These are phyloP conservation scores for Blera fallax DNA, from an alignment of 2,888 invertebrate species.

Conservation along the genomic window DNA sequence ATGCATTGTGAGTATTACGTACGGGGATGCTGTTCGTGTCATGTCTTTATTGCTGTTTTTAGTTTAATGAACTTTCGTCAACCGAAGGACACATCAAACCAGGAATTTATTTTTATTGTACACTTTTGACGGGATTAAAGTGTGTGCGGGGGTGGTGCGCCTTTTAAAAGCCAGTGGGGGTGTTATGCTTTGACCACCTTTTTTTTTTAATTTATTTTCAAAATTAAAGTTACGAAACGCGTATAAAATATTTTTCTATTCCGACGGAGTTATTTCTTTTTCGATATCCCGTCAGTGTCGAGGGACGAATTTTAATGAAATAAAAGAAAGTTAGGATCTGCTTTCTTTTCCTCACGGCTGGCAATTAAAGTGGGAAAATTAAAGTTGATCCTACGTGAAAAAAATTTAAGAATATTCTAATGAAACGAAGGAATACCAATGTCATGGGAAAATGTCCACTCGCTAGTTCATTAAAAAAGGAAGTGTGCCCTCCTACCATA, in stretches of 20 bases:
- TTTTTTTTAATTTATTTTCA: not conserved
- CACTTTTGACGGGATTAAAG: not conserved
- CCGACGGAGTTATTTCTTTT: not conserved
- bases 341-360: not conserved
- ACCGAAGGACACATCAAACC: slow-evolving; percentile 28
- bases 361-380: not conserved
- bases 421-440: not conserved
- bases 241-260: too few species aligned
- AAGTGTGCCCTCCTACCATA: too few species aligned
- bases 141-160: not conserved
- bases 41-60: slow-evolving; percentile 17
- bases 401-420: not conserved
- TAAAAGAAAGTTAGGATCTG: not conserved
- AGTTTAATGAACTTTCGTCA: slow-evolving; percentile 28
- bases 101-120: slow-evolving; percentile 23
- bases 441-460: too few species aligned
- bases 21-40: slow-evolving; percentile 24
- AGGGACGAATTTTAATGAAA: not conserved
- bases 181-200: not conserved
- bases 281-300: not conserved
- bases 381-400: too few species aligned
- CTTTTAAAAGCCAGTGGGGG: too few species aligned
- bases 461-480: too few species aligned
- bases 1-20: not conserved
- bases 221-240: not conserved